Percentiles rank a stretch among this genome's conserved stretches.
phyloP scores from a whole-genome alignment of 2,797 vertebrate genomes.

The Chrysocyon brachyurus region DNA sequence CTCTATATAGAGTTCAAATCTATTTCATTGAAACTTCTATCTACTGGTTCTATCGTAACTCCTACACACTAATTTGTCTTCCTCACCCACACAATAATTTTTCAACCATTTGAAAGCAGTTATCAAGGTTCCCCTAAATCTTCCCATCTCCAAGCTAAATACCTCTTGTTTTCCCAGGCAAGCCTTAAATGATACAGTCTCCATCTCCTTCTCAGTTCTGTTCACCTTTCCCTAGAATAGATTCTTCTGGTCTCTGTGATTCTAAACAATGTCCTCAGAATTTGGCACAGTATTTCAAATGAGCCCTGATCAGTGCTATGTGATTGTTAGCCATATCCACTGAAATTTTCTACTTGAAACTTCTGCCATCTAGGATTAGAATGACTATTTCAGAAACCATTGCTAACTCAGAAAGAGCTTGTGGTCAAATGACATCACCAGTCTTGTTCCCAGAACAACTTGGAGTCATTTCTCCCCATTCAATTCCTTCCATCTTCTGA shows the following conservation, averaged over 20 bases:
- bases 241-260: background rate
- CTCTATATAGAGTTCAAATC: background rate
- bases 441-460: background rate
- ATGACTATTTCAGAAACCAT: background rate
- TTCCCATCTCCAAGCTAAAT: background rate
- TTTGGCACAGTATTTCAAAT: background rate
- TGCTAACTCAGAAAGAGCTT: background rate
- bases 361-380: conserved; percentile 35
- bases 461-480: conserved; percentile 18
- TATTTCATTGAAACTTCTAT: conserved; percentile 22
- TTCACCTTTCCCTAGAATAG: background rate
- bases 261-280: background rate
- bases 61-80: conserved; percentile 13
- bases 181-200: background rate
- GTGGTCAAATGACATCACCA: background rate
- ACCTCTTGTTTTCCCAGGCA: background rate
- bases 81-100: background rate
- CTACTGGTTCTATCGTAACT: background rate
- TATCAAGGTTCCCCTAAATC: background rate
- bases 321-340: background rate
- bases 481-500: background rate
- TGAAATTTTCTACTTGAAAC: background rate
- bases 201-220: background rate
- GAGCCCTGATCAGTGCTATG: background rate
- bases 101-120: conserved; percentile 30